phyloP scores from a whole-genome alignment of 2,888 invertebrate species.

The Diachrysia chrysitis region DNA sequence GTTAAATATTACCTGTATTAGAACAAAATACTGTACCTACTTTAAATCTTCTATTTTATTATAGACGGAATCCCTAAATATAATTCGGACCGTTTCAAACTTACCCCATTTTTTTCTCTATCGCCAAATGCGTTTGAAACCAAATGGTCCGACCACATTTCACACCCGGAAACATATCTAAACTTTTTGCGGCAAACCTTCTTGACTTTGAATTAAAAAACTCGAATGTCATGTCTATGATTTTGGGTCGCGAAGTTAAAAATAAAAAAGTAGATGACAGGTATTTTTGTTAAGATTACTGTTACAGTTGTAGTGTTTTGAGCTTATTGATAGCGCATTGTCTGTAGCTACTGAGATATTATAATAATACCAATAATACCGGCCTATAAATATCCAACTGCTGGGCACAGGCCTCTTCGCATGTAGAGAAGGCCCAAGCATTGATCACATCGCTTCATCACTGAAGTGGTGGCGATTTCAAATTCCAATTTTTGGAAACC shows the following conservation, averaged over 20 bases:
- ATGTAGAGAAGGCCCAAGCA: too few species aligned
- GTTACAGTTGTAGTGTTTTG: not conserved
- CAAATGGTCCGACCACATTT: conserved; percentile 84
- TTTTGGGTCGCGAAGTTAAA: conserved; percentile 20
- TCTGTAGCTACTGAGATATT: too few species aligned
- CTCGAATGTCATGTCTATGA: conserved; percentile 41
- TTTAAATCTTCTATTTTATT: not conserved
- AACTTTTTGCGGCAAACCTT: conserved; percentile 74
- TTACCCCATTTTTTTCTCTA: conserved; percentile 55
- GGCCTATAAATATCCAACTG: too few species aligned
- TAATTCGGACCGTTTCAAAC: conserved; percentile 16
- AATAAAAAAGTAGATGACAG: conserved; percentile 5
- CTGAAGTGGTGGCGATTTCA: too few species aligned
- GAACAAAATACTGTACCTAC: too few species aligned
- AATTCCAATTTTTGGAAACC: too few species aligned
- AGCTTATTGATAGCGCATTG: not conserved
- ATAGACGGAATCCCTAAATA: conserved; percentile 44
- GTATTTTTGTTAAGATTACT: not conserved
- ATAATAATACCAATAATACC: too few species aligned
- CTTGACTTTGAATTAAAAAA: conserved; percentile 51
- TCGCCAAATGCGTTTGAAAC: conserved; percentile 77
- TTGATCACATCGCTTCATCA: too few species aligned
- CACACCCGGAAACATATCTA: conserved; percentile 84
- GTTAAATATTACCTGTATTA: too few species aligned
- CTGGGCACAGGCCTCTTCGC: too few species aligned